phyloP scores from a whole-genome alignment of 2,888 invertebrate genomes.

The Spatulosminthurus flaviceps region DNA sequence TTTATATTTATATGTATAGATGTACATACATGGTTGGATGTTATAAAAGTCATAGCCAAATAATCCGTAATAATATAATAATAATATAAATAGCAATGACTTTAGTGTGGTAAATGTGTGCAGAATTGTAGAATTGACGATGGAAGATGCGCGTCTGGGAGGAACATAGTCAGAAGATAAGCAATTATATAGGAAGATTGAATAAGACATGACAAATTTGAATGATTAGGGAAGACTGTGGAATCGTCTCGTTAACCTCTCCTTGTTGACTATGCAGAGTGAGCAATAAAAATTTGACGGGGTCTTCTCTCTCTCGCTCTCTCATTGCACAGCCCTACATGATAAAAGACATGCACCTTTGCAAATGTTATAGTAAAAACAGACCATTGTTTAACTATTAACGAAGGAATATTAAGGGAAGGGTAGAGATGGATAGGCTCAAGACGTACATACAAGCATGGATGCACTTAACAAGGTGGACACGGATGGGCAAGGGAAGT shows the following conservation, averaged over 20 bases:
- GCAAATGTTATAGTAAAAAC: too few relatives aligned
- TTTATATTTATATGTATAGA: too few relatives aligned
- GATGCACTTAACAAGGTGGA: constrained; percentile 41
- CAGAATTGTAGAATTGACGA: too few relatives aligned
- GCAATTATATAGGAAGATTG: background rate
- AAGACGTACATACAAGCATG: constrained; percentile 22
- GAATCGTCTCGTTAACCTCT: constrained; percentile 23
- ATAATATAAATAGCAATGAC: too few relatives aligned
- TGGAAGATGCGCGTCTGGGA: too few relatives aligned
- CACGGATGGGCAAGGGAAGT: constrained; percentile 43
- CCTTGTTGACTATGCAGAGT: background rate
- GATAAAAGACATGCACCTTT: too few relatives aligned
- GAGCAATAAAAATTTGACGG: background rate
- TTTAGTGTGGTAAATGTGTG: too few relatives aligned
- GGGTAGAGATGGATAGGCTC: constrained; percentile 9
- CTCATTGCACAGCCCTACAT: too few relatives aligned
- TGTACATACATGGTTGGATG: too few relatives aligned
- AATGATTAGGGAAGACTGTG: constrained; percentile 10
- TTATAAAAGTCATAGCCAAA: too few relatives aligned
- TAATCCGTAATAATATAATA: too few relatives aligned
- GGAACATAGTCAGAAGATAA: background rate
- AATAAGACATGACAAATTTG: constrained; percentile 22
- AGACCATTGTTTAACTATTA: background rate
- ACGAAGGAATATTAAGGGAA: constrained; percentile 16
- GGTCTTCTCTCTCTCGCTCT: background rate